Conservation (phyloP, 2,797 vertebrate genomes). For the Xiphorhynchus erythropygius region DNA sequence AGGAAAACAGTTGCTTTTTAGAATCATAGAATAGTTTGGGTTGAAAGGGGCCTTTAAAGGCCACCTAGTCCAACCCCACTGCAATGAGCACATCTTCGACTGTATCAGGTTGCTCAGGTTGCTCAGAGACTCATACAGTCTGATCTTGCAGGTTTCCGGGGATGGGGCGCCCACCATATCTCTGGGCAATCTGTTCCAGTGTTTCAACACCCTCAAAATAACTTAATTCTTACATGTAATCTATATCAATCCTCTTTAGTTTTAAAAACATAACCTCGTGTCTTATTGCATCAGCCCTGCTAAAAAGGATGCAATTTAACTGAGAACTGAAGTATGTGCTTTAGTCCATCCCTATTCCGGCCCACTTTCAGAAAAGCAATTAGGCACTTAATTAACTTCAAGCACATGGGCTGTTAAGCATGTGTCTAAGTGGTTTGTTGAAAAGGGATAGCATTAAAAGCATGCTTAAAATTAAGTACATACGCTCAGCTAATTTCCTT, state of each 20-base stretch:
- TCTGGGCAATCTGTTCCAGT: not conserved
- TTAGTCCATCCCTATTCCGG: constrained; percentile 50
- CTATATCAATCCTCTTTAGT: not conserved
- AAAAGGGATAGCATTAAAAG: constrained; percentile 59
- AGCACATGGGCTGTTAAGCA: constrained; percentile 61
- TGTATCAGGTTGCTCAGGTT: not conserved
- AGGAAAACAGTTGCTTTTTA: constrained; percentile 8
- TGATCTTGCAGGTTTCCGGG: not conserved
- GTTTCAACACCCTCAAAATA: not conserved
- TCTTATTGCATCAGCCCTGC: not conserved
- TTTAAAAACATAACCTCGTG: not conserved
- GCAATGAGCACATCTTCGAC: not conserved
- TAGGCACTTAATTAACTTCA: constrained; percentile 68
- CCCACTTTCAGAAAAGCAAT: constrained; percentile 62
- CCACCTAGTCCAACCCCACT: not conserved
- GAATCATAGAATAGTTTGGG: not conserved
- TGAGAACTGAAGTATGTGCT: not conserved
- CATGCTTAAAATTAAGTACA: constrained; percentile 59
- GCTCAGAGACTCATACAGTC: not conserved
- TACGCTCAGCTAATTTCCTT: constrained; percentile 54
- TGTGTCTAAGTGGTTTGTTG: constrained; percentile 67
- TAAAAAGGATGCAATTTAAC: not conserved
- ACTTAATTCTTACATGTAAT: not conserved
- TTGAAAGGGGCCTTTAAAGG: not conserved
- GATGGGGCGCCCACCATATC: not conserved